Evolutionary conservation across 2,888 invertebrate species (phyloP).

Genomic region (Yponomeuta evonymella): DNA sequence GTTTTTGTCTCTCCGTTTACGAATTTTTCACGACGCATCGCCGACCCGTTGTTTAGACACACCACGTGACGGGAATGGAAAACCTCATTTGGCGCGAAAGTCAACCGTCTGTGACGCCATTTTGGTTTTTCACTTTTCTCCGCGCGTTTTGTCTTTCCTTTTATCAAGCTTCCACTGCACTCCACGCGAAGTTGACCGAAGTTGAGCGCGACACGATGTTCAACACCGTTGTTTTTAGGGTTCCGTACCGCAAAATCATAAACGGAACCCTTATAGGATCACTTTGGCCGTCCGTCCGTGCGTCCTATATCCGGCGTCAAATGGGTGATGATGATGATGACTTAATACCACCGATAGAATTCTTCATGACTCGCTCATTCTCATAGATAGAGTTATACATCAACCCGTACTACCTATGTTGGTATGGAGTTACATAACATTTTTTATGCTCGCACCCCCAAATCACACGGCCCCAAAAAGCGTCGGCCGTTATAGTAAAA

Average conservation of each 20-base stretch:
- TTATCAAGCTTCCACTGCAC: too few relatives aligned
- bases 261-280: too few relatives aligned
- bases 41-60: constrained; percentile 30
- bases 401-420: neutral
- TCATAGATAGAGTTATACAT: too few relatives aligned
- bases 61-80: constrained; percentile 30
- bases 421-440: neutral
- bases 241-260: too few relatives aligned
- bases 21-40: constrained; percentile 11
- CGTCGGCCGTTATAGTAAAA: neutral
- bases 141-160: neutral
- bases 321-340: too few relatives aligned
- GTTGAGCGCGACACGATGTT: too few relatives aligned
- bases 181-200: too few relatives aligned
- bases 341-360: too few relatives aligned
- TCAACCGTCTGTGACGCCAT: constrained; percentile 13
- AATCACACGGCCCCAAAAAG: neutral
- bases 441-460: neutral
- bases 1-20: neutral
- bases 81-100: constrained; percentile 16
- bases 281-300: too few relatives aligned
- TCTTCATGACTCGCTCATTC: too few relatives aligned
- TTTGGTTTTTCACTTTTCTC: constrained; percentile 12
- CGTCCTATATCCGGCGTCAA: too few relatives aligned
- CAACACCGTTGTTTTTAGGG: too few relatives aligned